Evolutionary conservation across 2,797 vertebrate genomes (phyloP), one percentile per base, ranked within the genome.

Genomic region (Xenops minutus): DNA sequence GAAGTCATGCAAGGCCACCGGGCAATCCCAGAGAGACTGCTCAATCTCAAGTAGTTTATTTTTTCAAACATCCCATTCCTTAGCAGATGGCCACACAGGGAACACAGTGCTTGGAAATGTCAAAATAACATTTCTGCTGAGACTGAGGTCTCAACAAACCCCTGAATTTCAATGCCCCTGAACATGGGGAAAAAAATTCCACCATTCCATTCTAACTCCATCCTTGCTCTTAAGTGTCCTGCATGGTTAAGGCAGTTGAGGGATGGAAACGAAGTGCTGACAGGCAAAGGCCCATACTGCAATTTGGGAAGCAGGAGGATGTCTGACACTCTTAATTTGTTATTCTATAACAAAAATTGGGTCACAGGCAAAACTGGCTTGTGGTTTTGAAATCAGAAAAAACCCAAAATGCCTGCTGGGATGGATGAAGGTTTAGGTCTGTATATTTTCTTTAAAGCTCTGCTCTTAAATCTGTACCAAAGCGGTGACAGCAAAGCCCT

Each of bases 401-500:
- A 39, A 34, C 36, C 13, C 71, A 63, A 44, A 84, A 66, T 62
- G 61, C 76, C 56, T 85, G 74, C 80, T 95, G 56, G 74, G 79
- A 71, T 32, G 54, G 61, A 75, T 43, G 39, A 88, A 78, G 11
- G 49, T 15, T 79, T 91, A 88, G 63, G 80, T 90, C 68, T 90
- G 63, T 56, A 46, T 55, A 37, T 76, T 85, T 88, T 73, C 54
- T 90, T 85, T 86, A 64, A 92, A 93, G 71, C 71, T 74, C 58
- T 75, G 37, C 11, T 90, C 52, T 81, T 55, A 61, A 77, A 87
- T 71, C 51, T 77, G 49, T 56, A 87, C 80, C 52, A 83, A 89
- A 96, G 86, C 49, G 64, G 64, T 62, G 83, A 74, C 73, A 93
- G 82, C 49, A 92, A 95, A 96, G 73, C 89, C 62, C 84, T 91